phyloP scores from a whole-genome alignment of 2,797 vertebrate species.

The Pampus argenteus region DNA sequence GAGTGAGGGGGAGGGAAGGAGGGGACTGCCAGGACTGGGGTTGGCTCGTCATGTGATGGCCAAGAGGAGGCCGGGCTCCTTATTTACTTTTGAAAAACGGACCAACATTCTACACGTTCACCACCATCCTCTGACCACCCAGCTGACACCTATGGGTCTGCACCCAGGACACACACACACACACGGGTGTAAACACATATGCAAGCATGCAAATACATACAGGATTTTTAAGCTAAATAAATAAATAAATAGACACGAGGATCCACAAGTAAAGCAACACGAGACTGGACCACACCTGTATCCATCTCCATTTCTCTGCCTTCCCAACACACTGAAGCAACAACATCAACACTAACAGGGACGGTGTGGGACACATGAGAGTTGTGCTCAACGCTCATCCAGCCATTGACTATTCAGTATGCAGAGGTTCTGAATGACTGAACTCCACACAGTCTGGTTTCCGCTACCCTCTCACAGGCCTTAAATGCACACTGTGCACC shows the following conservation, averaged over 20 bases:
- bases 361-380: slow-evolving; percentile 29
- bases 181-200: slow-evolving; percentile 5
- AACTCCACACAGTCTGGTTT: slow-evolving; percentile 55
- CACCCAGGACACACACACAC: slow-evolving; percentile 24
- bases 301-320: slow-evolving; percentile 13
- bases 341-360: slow-evolving; percentile 16
- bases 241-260: too few species aligned
- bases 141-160: slow-evolving; percentile 37
- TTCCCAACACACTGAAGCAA: neutral
- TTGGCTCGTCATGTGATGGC: slow-evolving; percentile 77
- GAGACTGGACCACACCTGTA: slow-evolving; percentile 37
- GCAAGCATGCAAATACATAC: slow-evolving; percentile 4
- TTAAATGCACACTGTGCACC: slow-evolving; percentile 41
- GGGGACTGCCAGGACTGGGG: slow-evolving; percentile 62
- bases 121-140: slow-evolving; percentile 11
- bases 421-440: slow-evolving; percentile 70
- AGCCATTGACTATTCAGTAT: slow-evolving; percentile 54
- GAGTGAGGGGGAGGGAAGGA: slow-evolving; percentile 61
- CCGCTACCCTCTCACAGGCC: slow-evolving; percentile 41
- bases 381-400: slow-evolving; percentile 44
- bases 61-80: slow-evolving; percentile 71
- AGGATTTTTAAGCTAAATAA: too few species aligned
- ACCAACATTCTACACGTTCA: slow-evolving; percentile 50
- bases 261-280: slow-evolving; percentile 8
- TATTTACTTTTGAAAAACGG: slow-evolving; percentile 75